phyloP scores from a whole-genome alignment of 2,113 vertebrate species.

The Lagopus leucura region DNA sequence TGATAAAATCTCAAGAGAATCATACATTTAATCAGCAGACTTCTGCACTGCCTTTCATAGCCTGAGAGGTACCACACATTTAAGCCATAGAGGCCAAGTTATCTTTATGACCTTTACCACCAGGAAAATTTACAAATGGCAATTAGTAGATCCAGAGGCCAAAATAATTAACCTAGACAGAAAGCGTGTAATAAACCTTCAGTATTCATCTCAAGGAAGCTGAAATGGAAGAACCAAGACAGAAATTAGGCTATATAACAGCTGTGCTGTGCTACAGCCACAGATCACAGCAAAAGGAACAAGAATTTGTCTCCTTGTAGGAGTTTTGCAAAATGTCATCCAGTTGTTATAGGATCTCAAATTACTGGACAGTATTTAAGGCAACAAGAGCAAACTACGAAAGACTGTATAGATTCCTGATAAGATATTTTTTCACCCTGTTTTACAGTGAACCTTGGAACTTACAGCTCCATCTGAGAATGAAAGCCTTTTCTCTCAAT shows the following conservation, averaged over 20 bases:
- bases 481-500: slow-evolving; percentile 42
- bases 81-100: background rate
- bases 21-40: slow-evolving; percentile 42
- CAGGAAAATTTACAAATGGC: slow-evolving; percentile 20
- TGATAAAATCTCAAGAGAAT: background rate
- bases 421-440: slow-evolving; percentile 46
- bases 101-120: slow-evolving; percentile 50
- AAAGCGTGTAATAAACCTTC: slow-evolving; percentile 30
- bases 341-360: background rate
- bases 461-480: background rate
- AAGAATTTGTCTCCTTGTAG: background rate
- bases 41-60: slow-evolving; percentile 18
- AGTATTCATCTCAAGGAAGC: background rate
- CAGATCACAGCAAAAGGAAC: background rate
- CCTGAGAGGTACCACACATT: background rate
- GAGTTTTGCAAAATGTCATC: background rate
- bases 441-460: slow-evolving; percentile 60
- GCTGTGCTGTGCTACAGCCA: background rate
- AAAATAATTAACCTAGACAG: slow-evolving; percentile 26
- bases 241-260: background rate
- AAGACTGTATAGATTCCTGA: slow-evolving; percentile 19
- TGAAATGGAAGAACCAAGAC: background rate
- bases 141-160: background rate
- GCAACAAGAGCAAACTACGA: slow-evolving; percentile 31
- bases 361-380: background rate